Conservation (phyloP, 2,888 invertebrate species). For the Athalia circularis region DNA sequence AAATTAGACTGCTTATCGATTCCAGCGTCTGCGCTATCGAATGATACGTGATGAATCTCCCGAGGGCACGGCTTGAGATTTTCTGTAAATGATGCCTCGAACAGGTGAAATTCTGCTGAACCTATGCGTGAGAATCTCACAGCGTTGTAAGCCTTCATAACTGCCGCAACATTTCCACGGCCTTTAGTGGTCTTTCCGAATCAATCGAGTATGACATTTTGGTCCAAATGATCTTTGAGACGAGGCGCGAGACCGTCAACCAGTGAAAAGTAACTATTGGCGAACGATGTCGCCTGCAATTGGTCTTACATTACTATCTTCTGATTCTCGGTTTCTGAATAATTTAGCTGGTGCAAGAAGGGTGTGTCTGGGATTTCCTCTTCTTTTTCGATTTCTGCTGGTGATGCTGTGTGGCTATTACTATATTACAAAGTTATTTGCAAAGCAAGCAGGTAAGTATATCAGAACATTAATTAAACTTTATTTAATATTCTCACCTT, state of each 20-base stretch:
- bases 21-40: too few relatives aligned
- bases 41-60: too few relatives aligned
- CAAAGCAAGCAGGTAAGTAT: too few relatives aligned
- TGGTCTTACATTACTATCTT: slow-evolving; percentile 47
- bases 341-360: not conserved
- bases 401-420: too few relatives aligned
- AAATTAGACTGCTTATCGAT: too few relatives aligned
- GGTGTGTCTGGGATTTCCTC: too few relatives aligned
- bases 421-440: too few relatives aligned
- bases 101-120: slow-evolving; percentile 74
- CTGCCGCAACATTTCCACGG: slow-evolving; percentile 77
- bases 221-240: slow-evolving; percentile 75
- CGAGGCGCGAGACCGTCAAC: slow-evolving; percentile 76
- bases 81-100: slow-evolving; percentile 29
- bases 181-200: slow-evolving; percentile 80
- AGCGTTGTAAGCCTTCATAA: slow-evolving; percentile 77
- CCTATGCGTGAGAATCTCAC: slow-evolving; percentile 74
- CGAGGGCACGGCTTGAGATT: slow-evolving; percentile 1
- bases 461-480: too few relatives aligned
- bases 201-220: slow-evolving; percentile 79
- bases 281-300: slow-evolving; percentile 72
- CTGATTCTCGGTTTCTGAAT: not conserved
- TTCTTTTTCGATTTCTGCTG: too few relatives aligned
- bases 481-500: too few relatives aligned
- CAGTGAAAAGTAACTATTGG: slow-evolving; percentile 75